Base-by-base conservation (phyloP, 2,888 invertebrate species). In the Caenorhabditis macrosperma region DNA sequence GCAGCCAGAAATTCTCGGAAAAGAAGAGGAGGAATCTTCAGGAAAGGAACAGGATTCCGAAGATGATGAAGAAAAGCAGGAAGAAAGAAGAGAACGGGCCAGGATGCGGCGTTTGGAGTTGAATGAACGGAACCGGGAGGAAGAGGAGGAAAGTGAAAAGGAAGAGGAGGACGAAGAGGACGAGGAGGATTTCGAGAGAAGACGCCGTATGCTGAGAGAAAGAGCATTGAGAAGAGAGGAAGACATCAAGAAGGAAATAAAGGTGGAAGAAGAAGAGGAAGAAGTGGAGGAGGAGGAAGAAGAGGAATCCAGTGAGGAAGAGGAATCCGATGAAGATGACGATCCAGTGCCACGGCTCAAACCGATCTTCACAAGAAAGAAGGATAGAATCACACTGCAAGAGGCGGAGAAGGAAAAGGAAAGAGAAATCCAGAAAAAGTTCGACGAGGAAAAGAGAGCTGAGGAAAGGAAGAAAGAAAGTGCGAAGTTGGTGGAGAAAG, bases 381-480 rank as follows among this genome's bases (percentile, higher is more conserved):
- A 84, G 72, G 97, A 99, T 88, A 93, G 99, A 72, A 94, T 98
- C 84, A 98, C 98, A 0, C 94, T 98, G 20, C 95, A 95, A 85
- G 98, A 99, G 91, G 94, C 95, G 86, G 97, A 98, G 88, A 94
- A 95, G 55, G 95, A 96, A 91, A 94, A 94, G 17, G 93, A 94
- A 82, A 94, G 94, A 85, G 94, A 95, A 89, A 95, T 95, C 89
- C 95, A 95, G 91, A 92, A 94, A 66, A 96, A 97, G 91, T 91
- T 93, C 0, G 96, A 97, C 88, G 93, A 94, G 0, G 94, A 95
- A 86, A 94, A 94, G 90, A 93, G 94, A 86, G 95, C 94, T 1
- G 97, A 97, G 89, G 97, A 98, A 85, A 92, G 96, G 76, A 93
- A 96, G 83, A 93, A 95, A 68, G 95, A 97, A 84, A 96, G 97